Evolutionary conservation across 2,888 invertebrate species (phyloP).

Genomic region (Caenorhabditis virilis): DNA sequence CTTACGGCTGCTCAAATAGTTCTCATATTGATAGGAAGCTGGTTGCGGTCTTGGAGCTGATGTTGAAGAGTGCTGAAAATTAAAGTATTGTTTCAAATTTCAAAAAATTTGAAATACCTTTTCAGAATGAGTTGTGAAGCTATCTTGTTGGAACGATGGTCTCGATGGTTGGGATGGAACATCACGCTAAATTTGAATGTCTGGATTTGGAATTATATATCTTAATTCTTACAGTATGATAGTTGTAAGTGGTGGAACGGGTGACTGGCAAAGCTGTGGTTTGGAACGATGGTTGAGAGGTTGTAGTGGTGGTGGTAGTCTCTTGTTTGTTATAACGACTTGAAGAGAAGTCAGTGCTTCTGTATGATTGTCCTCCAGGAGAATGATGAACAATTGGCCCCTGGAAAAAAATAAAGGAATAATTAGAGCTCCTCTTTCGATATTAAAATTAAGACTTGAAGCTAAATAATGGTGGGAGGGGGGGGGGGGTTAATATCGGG

Average conservation of each 20-base stretch:
- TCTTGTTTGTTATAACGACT: constrained; percentile 37
- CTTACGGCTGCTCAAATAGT: constrained; percentile 37
- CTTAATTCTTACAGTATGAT: constrained; percentile 30
- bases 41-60: constrained; percentile 10
- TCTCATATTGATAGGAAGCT: constrained; percentile 32
- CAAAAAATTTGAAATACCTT: too few species aligned
- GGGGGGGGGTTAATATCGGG: too few species aligned
- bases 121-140: constrained; percentile 31
- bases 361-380: constrained; percentile 35
- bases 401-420: too few species aligned
- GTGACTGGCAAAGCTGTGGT: constrained; percentile 41
- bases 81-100: too few species aligned
- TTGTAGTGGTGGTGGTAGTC: constrained; percentile 38
- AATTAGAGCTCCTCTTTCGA: too few species aligned
- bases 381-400: constrained; percentile 30
- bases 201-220: not conserved
- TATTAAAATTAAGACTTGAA: too few species aligned
- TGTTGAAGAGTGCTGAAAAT: constrained; percentile 4
- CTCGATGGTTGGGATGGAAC: constrained; percentile 33
- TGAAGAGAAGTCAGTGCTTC: constrained; percentile 39
- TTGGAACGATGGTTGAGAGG: constrained; percentile 23
- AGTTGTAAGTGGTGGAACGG: constrained; percentile 43
- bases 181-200: constrained; percentile 15
- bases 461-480: too few species aligned
- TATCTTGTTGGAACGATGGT: constrained; percentile 34